A percentile compares a stretch with the other conserved stretches of the same genome.
phyloP scores from a whole-genome alignment of 2,113 vertebrate genomes.

The Athene noctua region DNA sequence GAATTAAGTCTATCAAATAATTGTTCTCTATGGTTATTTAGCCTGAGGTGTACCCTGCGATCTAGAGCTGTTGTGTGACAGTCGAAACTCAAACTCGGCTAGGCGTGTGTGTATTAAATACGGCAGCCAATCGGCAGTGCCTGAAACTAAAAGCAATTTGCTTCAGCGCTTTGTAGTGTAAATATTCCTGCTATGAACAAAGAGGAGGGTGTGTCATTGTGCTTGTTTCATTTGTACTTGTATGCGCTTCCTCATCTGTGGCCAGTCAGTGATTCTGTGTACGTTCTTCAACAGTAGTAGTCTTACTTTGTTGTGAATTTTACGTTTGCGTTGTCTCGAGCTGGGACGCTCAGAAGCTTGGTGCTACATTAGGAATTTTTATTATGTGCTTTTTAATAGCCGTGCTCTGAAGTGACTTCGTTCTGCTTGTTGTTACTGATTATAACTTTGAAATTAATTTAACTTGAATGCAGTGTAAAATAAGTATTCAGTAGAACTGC shows the following conservation, averaged over 20 bases:
- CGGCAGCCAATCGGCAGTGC: not conserved
- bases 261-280: not conserved
- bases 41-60: not conserved
- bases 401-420: not conserved
- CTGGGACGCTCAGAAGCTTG: not conserved
- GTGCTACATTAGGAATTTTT: not conserved
- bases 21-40: not conserved
- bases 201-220: constrained; percentile 45
- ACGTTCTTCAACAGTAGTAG: not conserved
- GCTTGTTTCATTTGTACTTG: constrained; percentile 6
- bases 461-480: not conserved
- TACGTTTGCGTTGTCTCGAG: not conserved
- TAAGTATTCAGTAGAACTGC: constrained; percentile 3
- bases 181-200: constrained; percentile 61
- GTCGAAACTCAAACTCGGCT: constrained; percentile 15
- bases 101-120: not conserved
- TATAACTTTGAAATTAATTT: not conserved
- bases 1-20: not conserved
- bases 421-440: not conserved
- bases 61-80: not conserved
- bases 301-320: not conserved
- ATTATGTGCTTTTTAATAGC: not conserved
- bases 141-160: constrained; percentile 45
- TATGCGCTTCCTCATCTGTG: not conserved
- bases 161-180: constrained; percentile 39